These are phyloP conservation scores for Alexandromys fortis DNA, from an alignment of 2,113 vertebrate species.

Conservation along the genomic window DNA sequence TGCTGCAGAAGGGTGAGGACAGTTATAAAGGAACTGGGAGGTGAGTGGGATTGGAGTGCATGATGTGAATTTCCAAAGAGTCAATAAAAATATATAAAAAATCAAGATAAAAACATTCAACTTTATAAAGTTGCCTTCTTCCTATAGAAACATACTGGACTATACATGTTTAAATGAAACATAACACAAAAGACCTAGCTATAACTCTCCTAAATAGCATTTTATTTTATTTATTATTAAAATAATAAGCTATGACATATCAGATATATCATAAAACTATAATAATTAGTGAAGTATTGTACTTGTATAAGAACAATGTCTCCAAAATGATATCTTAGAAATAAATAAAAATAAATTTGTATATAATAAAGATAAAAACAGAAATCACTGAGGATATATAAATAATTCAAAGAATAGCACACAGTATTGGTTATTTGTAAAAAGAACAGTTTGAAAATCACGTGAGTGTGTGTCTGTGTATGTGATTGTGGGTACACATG, in stretches of 20 bases:
- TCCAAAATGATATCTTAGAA: not conserved
- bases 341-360: conserved; percentile 5
- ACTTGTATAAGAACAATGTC: not conserved
- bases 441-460: not conserved
- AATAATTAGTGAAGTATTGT: not conserved
- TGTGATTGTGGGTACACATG: not conserved
- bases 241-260: not conserved
- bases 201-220: conserved; percentile 21
- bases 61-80: too few species aligned
- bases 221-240: too few species aligned
- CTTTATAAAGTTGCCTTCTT: not conserved
- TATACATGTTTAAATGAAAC: not conserved
- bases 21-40: too few species aligned
- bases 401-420: not conserved
- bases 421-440: not conserved
- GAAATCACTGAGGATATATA: not conserved
- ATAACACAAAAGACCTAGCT: not conserved
- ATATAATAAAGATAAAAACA: not conserved
- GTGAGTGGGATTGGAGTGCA: too few species aligned
- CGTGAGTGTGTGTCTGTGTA: not conserved
- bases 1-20: too few species aligned
- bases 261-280: conserved; percentile 1
- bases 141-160: not conserved
- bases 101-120: too few species aligned
- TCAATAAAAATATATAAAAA: too few species aligned